Percentiles rank a stretch among this genome's conserved stretches.
Conservation (phyloP, 2,888 invertebrate species). For the Xanthia togata region DNA sequence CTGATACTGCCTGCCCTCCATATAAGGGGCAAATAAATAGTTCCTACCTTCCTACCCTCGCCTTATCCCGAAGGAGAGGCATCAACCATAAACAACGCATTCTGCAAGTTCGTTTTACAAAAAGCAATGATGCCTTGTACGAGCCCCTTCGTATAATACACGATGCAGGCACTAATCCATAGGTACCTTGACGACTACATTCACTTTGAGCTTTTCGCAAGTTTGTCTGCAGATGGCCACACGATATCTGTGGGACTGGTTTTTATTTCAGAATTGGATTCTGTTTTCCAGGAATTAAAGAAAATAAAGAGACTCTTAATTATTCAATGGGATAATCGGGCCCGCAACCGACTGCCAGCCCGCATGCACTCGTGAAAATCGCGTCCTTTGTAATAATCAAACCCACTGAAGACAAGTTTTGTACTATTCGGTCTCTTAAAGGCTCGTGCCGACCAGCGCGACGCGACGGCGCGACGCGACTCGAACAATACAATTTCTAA, state of each 20-base stretch:
- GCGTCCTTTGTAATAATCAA: not conserved
- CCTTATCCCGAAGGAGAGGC: constrained; percentile 46
- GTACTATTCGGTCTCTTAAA: not conserved
- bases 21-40: constrained; percentile 62
- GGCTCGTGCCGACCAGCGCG: no score
- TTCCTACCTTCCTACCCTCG: constrained; percentile 54
- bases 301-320: no score
- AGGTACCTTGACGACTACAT: not conserved
- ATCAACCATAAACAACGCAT: constrained; percentile 49
- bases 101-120: constrained; percentile 30
- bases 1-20: constrained; percentile 57
- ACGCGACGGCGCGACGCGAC: no score
- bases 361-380: not conserved
- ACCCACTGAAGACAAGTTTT: not conserved
- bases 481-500: no score
- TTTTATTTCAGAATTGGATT: not conserved
- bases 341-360: not conserved
- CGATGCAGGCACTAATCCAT: not conserved
- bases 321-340: not conserved
- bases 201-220: no score
- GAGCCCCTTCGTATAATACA: not conserved
- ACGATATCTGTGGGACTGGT: not conserved
- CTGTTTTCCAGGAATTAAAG: no score
- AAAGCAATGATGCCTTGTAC: constrained; percentile 34
- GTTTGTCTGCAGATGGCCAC: not conserved